A percentile compares a stretch with the other conserved stretches of the same genome.
Conservation (phyloP, 2,797 vertebrate species). For the Limnodromus scolopaceus region DNA sequence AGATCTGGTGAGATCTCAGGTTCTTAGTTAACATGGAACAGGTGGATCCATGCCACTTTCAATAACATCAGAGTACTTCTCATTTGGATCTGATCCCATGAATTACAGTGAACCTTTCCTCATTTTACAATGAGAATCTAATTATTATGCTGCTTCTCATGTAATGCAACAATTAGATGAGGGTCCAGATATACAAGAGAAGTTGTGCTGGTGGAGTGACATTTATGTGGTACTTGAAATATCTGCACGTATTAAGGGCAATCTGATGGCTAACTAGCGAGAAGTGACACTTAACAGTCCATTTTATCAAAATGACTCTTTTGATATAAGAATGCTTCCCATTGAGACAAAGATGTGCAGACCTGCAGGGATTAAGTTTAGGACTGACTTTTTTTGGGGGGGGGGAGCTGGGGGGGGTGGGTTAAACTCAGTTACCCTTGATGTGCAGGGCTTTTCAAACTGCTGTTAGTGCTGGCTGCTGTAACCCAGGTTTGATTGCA, state of each 20-base stretch:
- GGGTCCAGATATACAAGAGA: background rate
- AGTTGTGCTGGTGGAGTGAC: background rate
- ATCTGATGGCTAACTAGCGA: background rate
- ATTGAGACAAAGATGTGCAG: background rate
- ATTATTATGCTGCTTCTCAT: background rate
- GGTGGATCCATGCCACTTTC: background rate
- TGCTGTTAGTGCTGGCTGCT: background rate
- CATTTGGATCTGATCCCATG: background rate
- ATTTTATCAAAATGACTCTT: constrained; percentile 2
- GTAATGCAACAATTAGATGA: background rate
- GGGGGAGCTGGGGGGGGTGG: accelerated
- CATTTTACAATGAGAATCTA: background rate
- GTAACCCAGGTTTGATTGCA: background rate
- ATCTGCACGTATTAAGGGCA: background rate
- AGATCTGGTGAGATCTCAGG: background rate
- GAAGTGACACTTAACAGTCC: background rate
- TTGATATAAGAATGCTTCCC: background rate
- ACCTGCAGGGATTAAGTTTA: background rate
- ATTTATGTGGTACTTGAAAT: constrained; percentile 5
- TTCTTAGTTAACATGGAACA: background rate
- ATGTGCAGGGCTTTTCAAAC: background rate
- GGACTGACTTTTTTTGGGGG: background rate
- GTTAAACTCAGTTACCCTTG: background rate
- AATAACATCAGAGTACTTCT: background rate
- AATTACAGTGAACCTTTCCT: background rate